Evolutionary conservation across 2,113 vertebrate genomes (phyloP).

Genomic region (Neomonachus schauinslandi): DNA sequence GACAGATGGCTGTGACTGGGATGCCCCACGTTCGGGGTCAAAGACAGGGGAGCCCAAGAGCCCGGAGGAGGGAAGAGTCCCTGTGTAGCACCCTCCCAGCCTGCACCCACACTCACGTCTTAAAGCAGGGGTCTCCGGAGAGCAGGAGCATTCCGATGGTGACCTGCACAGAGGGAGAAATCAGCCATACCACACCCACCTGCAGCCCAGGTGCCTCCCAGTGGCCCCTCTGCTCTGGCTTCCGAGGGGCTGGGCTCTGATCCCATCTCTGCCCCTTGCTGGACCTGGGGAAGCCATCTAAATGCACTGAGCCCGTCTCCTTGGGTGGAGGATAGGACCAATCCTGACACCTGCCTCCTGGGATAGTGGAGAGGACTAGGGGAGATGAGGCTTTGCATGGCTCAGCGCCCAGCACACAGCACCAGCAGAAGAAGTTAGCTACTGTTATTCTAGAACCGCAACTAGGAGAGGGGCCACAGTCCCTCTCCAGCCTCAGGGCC

Average conservation of each 20-base stretch:
- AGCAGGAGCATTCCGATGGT: constrained; percentile 98
- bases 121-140: constrained; percentile 99
- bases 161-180: constrained; percentile 85
- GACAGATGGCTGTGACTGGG: background rate
- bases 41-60: background rate
- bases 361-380: rapidly evolving
- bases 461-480: rapidly evolving
- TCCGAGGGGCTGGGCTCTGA: background rate
- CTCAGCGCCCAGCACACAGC: rapidly evolving
- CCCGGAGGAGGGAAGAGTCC: background rate
- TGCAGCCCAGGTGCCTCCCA: background rate
- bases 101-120: constrained; percentile 92
- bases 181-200: background rate
- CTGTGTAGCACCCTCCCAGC: background rate
- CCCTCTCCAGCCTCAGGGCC: background rate
- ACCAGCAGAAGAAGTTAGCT: background rate
- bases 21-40: background rate
- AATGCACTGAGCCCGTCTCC: background rate
- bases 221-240: background rate
- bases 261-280: background rate
- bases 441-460: rapidly evolving
- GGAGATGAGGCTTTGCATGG: too few species aligned
- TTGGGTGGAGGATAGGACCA: background rate
- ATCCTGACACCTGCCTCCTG: background rate
- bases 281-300: background rate